Conservation (phyloP, 2,797 vertebrate species). For the Dendrocincla fuliginosa region DNA sequence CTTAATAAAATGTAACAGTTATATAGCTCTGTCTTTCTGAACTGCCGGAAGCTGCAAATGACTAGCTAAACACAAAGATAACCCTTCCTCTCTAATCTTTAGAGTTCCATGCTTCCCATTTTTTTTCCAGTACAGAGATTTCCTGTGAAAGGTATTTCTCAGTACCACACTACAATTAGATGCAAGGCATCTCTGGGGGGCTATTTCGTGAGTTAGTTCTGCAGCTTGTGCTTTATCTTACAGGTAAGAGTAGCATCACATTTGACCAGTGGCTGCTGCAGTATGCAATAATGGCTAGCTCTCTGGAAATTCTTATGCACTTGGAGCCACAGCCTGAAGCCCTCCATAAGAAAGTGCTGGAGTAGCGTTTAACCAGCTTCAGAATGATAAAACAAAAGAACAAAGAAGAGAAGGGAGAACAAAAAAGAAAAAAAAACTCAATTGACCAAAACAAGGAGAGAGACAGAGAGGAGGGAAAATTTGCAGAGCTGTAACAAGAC, state of each 20-base stretch:
- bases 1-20: background rate
- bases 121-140: background rate
- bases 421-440: fast-evolving
- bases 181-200: background rate
- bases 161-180: background rate
- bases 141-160: background rate
- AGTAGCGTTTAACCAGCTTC: background rate
- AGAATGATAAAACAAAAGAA: background rate
- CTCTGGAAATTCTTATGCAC: background rate
- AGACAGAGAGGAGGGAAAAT: background rate
- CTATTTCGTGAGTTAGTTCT: background rate
- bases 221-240: background rate
- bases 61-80: constrained; percentile 10
- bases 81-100: background rate
- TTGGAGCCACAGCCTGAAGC: background rate
- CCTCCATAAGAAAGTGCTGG: background rate
- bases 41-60: background rate
- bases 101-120: background rate
- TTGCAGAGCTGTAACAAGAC: background rate
- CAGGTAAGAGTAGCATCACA: background rate
- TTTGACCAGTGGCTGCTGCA: background rate
- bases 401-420: background rate
- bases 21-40: background rate
- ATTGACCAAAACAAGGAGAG: background rate
- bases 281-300: background rate